A percentile compares a stretch with the other conserved stretches of the same genome.
Conservation (phyloP, 2,113 vertebrate genomes). For the Pongo pygmaeus region DNA sequence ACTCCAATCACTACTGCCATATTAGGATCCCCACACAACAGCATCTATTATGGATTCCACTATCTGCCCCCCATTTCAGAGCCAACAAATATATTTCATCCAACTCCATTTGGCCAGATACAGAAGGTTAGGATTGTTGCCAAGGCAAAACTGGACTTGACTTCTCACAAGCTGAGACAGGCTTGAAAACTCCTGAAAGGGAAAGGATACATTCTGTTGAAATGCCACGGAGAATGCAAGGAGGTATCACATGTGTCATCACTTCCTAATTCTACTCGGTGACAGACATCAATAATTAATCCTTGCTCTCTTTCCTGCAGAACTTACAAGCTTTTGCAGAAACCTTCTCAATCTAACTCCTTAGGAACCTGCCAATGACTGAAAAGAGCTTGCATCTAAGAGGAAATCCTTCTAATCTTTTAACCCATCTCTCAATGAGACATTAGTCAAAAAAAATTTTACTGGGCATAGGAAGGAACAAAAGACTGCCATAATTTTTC, state of each 20-base stretch:
- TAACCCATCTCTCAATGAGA: background rate
- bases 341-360: background rate
- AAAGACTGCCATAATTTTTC: background rate
- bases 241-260: background rate
- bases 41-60: conserved; percentile 6
- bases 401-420: background rate
- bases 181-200: conserved; percentile 25
- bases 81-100: conserved; percentile 45
- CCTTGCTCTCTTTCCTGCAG: background rate
- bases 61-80: background rate
- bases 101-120: background rate
- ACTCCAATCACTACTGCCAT: background rate
- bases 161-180: background rate
- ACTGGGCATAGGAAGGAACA: background rate
- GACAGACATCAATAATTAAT: conserved; percentile 24
- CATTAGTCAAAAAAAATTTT: background rate
- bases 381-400: background rate
- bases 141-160: conserved; percentile 13
- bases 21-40: background rate
- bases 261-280: background rate
- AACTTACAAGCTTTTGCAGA: background rate
- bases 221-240: conserved; percentile 1
- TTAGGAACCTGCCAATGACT: background rate
- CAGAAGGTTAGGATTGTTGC: background rate
- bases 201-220: conserved; percentile 31